Conservation (phyloP, 1,140 invertebrate genomes). For the Bombyx mandarina region DNA sequence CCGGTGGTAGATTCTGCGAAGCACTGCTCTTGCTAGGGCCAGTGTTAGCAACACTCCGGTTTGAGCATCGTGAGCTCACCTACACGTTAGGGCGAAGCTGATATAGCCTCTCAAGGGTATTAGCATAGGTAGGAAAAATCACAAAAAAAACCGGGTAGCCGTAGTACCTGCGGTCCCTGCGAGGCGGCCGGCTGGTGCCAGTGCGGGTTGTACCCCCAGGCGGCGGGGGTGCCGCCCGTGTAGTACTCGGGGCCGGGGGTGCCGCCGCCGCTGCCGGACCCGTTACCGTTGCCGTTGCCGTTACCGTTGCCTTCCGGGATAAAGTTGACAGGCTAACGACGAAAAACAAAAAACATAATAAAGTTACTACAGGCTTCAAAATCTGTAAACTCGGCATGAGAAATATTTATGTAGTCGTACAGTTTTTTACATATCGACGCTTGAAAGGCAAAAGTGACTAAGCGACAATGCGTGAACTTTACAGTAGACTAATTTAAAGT, state of each 20-base stretch:
- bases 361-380: neutral
- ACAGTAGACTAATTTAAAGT: too few species aligned
- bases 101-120: too few species aligned
- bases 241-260: slow-evolving; percentile 32
- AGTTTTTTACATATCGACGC: too few species aligned
- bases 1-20: too few species aligned
- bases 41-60: too few species aligned
- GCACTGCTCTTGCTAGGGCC: too few species aligned
- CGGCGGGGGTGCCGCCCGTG: slow-evolving; percentile 33
- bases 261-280: slow-evolving; percentile 27
- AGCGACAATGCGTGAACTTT: too few species aligned
- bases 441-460: too few species aligned
- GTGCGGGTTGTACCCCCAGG: slow-evolving; percentile 70
- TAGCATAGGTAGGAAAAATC: too few species aligned
- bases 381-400: neutral
- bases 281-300: slow-evolving; percentile 21
- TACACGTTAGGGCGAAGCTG: too few species aligned
- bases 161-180: slow-evolving; percentile 46
- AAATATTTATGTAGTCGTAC: neutral
- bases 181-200: slow-evolving; percentile 55
- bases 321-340: slow-evolving; percentile 61
- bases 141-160: too few species aligned
- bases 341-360: slow-evolving; percentile 6
- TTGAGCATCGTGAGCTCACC: too few species aligned
- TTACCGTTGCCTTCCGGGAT: slow-evolving; percentile 37